phyloP scores from a whole-genome alignment of 2,888 invertebrate genomes.

The Papilio gigon region DNA sequence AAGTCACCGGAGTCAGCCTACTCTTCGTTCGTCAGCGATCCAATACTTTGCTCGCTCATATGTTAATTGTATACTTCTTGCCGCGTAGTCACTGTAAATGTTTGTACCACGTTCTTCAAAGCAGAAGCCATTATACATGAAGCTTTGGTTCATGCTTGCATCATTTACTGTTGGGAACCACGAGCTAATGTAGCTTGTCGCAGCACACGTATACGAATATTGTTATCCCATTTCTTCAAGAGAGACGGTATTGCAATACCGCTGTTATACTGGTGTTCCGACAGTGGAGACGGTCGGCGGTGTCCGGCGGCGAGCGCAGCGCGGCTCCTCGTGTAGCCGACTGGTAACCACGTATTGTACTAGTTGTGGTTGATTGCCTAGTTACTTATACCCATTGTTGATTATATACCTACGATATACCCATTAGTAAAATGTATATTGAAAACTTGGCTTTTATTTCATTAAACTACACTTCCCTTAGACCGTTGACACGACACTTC shows the following conservation, averaged over 20 bases:
- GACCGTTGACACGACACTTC: background rate
- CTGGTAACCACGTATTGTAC: slow-evolving; percentile 50
- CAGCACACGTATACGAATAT: too few species aligned
- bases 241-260: too few species aligned
- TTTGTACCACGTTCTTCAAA: too few species aligned
- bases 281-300: too few species aligned
- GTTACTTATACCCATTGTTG: slow-evolving; percentile 79
- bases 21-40: background rate
- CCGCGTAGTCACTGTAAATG: too few species aligned
- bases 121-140: too few species aligned
- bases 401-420: slow-evolving; percentile 77
- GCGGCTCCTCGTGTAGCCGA: slow-evolving; percentile 43
- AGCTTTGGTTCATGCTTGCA: too few species aligned
- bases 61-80: too few species aligned
- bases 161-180: too few species aligned
- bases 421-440: slow-evolving; percentile 76
- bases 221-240: too few species aligned
- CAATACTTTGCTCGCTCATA: background rate
- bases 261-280: too few species aligned
- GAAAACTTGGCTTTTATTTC: slow-evolving; percentile 33
- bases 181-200: too few species aligned
- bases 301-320: slow-evolving; percentile 16
- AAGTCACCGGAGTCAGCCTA: slow-evolving; percentile 9
- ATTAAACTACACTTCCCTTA: background rate
- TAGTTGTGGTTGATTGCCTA: slow-evolving; percentile 64